Evolutionary conservation across 2,888 invertebrate genomes (phyloP).

Genomic region (Drosophila trichaetosa): DNA sequence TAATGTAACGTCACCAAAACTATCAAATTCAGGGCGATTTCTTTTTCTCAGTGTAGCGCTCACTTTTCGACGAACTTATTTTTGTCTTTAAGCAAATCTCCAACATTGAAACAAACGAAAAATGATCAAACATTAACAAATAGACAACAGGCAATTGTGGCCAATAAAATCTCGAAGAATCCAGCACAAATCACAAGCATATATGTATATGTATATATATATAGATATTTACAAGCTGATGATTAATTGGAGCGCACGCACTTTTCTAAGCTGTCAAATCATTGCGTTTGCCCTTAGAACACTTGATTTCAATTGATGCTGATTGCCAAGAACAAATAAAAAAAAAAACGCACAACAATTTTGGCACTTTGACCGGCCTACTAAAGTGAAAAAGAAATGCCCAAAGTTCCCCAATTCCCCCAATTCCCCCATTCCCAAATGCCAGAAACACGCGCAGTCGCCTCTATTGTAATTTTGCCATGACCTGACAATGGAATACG

Average conservation of each 20-base stretch:
- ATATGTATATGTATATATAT: background rate
- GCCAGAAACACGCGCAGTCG: constrained; percentile 36
- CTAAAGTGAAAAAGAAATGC: constrained; percentile 22
- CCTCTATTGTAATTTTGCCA: constrained; percentile 48
- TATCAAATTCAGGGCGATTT: background rate
- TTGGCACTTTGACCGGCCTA: constrained; percentile 6
- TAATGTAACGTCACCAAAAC: background rate
- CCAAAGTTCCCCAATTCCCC: constrained; percentile 8
- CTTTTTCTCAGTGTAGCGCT: background rate
- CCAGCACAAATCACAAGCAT: background rate
- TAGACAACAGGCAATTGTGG: background rate
- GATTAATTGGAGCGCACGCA: background rate
- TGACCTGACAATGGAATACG: constrained; percentile 46
- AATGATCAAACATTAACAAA: background rate
- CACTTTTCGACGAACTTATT: background rate
- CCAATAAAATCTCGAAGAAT: background rate
- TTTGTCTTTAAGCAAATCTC: background rate
- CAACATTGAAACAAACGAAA: background rate
- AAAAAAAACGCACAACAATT: constrained; percentile 50
- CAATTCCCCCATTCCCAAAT: constrained; percentile 11
- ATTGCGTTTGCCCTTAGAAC: constrained; percentile 49
- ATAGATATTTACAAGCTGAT: background rate
- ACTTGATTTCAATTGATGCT: constrained; percentile 68
- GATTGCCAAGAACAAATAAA: constrained; percentile 46
- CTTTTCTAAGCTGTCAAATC: constrained; percentile 43